Evolutionary conservation across 2,888 invertebrate genomes (phyloP), one percentile per base, ranked within the genome.

Genomic region (Chrysolina americana): DNA sequence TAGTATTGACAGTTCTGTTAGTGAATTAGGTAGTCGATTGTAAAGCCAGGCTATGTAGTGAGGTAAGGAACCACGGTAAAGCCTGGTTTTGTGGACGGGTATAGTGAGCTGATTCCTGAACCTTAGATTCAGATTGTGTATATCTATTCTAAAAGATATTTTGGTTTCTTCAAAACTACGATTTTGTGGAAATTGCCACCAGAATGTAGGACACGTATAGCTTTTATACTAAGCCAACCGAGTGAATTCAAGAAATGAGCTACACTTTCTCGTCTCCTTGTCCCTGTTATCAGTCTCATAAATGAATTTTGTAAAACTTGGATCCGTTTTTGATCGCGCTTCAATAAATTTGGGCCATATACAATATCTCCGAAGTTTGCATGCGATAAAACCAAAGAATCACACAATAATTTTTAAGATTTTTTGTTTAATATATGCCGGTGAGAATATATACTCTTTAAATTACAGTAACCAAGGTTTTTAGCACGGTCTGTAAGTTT

Each of bases 281-380:
- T 62, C 62, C 28, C 62, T 23, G 62, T 62, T 62, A 19, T 62
- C 9, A 62, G 62, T 62, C 62, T 62, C 36, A 36, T 4, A 36
- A 3, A 36, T 36, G 36, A 36, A 36, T 36, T 36, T 36, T 36
- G 36, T 36, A 11, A 36, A 5, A 23, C 62, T 11, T 23, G 62
- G 36, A 23, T 23, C 15, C 15, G 47, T 15, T 15, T 47, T 15
- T 47, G 13, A n/a, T 47, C 47, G 13, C 15, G 1, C 0, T 47
- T 13, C n/a, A n/a, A 47, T 47, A 47, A 47, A n/a, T n/a, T 15
- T 4, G 47, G 15, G n/a, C 47, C 15, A 47, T 47, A 47, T 47
- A 36, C 36, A 36, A 36, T 36, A 8, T 36, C 36, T 36, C 6
- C 36, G 8, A 36, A 36, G 36, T 36, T 36, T 36, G 36, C 36